A percentile compares a stretch with the other conserved stretches of the same genome.
phyloP scores from a whole-genome alignment of 1,140 invertebrate species.

The Apis dorsata region DNA sequence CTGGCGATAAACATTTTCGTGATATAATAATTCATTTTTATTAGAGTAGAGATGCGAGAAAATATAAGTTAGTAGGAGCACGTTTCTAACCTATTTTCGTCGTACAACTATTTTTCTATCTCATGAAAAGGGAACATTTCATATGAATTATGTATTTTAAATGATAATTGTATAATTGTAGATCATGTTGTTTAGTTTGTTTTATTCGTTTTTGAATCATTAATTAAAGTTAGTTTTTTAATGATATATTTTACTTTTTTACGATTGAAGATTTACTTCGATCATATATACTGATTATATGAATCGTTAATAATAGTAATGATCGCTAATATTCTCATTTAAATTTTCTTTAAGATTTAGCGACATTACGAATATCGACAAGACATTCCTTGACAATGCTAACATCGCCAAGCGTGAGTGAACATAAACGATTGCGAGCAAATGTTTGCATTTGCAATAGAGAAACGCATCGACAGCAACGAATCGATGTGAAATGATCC shows the following conservation, averaged over 20 bases:
- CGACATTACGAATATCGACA: neutral
- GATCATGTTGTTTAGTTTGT: neutral
- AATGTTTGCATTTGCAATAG: constrained; percentile 13
- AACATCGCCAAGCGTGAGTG: neutral
- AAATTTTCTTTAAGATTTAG: neutral
- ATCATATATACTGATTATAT: too few species aligned
- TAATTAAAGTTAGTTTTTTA: neutral
- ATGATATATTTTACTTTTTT: neutral
- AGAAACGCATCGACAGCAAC: neutral
- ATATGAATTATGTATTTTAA: too few species aligned
- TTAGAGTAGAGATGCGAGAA: neutral
- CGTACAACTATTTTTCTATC: neutral
- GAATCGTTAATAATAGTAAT: too few species aligned
- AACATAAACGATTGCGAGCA: constrained; percentile 5
- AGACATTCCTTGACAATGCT: neutral
- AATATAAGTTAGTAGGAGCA: neutral
- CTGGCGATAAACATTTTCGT: too few species aligned
- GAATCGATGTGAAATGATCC: constrained; percentile 28
- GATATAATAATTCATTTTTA: neutral
- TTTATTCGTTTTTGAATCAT: neutral
- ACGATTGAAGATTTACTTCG: too few species aligned
- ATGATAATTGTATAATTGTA: neutral
- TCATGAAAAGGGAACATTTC: too few species aligned
- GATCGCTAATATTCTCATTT: too few species aligned
- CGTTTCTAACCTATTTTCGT: neutral